phyloP scores from a whole-genome alignment of 2,113 vertebrate genomes.

The Mugil cephalus region DNA sequence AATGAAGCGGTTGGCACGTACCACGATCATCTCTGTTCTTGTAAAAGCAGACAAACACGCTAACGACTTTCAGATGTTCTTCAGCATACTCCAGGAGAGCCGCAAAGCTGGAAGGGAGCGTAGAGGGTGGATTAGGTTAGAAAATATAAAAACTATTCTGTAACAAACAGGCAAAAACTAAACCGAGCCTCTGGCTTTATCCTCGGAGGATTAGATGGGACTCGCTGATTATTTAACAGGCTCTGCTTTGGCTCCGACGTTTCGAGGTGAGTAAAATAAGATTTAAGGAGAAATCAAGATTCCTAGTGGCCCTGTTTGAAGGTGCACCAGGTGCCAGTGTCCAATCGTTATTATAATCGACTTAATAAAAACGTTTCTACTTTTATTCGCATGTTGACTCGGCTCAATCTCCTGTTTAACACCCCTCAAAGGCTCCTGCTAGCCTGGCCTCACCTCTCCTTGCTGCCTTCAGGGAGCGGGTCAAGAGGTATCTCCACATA shows the following conservation, averaged over 20 bases:
- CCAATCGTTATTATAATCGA: background rate
- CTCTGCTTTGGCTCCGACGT: background rate
- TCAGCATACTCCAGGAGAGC: conserved; percentile 87
- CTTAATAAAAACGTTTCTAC: background rate
- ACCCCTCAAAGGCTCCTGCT: background rate
- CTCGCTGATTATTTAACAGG: background rate
- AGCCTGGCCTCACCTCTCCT: conserved; percentile 82
- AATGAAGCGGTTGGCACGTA: conserved; percentile 53
- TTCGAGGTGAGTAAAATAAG: background rate
- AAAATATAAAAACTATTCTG: conserved; percentile 2
- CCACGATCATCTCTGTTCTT: conserved; percentile 87
- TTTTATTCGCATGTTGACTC: background rate
- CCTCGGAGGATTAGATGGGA: background rate
- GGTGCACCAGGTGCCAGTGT: background rate
- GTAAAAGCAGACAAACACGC: conserved; percentile 88
- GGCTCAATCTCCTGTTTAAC: too few species aligned
- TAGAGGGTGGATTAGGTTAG: background rate
- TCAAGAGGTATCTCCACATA: conserved; percentile 85
- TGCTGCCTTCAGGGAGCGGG: conserved; percentile 86
- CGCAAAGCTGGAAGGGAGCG: conserved; percentile 74
- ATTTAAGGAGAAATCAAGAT: background rate
- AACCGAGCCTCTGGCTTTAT: background rate
- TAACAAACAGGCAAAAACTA: background rate
- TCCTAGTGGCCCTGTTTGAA: background rate
- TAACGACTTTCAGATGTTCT: conserved; percentile 87